Evolutionary conservation across 2,888 invertebrate species (phyloP).

Genomic region (Penaeus monodon): DNA sequence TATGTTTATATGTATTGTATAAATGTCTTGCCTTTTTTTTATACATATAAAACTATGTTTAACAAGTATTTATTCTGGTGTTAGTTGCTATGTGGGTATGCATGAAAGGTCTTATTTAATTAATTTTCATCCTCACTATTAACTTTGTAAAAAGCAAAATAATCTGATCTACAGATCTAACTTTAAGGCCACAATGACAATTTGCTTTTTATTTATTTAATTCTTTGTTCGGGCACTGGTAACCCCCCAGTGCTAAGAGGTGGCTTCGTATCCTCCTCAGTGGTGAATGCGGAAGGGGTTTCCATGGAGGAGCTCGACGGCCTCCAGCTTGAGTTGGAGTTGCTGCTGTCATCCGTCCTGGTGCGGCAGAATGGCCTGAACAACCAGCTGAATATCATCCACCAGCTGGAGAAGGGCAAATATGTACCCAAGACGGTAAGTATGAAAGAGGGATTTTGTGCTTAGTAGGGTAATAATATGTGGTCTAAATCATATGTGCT

Average conservation of each 20-base stretch:
- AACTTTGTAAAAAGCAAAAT: too few relatives aligned
- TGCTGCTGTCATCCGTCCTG: conserved; percentile 62
- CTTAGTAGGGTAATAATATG: neutral
- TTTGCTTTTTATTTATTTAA: too few relatives aligned
- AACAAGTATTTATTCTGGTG: too few relatives aligned
- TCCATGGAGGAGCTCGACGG: conserved; percentile 65
- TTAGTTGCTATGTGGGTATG: too few relatives aligned
- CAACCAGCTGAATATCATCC: conserved; percentile 51
- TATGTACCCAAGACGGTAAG: conserved; percentile 58
- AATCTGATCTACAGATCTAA: too few relatives aligned
- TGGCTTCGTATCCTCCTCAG: conserved; percentile 34
- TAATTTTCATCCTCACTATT: too few relatives aligned
- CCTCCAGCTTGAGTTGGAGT: conserved; percentile 64
- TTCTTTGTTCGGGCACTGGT: too few relatives aligned
- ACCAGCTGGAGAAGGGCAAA: conserved; percentile 64
- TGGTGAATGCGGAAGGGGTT: conserved; percentile 60
- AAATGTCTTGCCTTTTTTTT: too few relatives aligned
- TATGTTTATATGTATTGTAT: too few relatives aligned
- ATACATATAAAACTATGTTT: too few relatives aligned
- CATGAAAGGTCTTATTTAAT: too few relatives aligned
- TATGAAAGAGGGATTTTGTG: neutral
- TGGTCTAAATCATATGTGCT: neutral
- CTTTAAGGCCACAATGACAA: too few relatives aligned
- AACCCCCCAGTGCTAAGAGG: neutral
- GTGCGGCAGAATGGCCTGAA: conserved; percentile 56